Percentiles rank a stretch among this genome's conserved stretches.
Conservation (phyloP, 2,888 invertebrate species). For the Drosophila buzzatii region DNA sequence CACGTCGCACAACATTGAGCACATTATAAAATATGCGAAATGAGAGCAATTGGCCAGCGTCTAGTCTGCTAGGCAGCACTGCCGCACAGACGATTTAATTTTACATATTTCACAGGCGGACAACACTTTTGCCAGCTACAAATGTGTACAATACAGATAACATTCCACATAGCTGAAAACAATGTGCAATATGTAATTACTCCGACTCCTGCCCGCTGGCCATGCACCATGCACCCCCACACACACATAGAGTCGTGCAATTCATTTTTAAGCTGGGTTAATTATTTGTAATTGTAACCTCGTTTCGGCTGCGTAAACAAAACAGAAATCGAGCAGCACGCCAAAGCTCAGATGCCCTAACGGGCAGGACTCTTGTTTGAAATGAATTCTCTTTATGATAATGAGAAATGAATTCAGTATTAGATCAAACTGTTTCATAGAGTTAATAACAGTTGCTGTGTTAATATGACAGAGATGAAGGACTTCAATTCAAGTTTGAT, state of each 20-base stretch:
- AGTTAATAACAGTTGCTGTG: no score
- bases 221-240: neutral
- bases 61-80: no score
- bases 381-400: neutral
- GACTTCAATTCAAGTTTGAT: no score
- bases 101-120: conserved; percentile 1
- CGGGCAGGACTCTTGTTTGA: no score
- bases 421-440: no score
- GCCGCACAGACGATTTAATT: conserved; percentile 5
- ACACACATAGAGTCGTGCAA: neutral
- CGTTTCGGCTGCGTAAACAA: neutral
- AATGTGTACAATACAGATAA: conserved; percentile 19
- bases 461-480: no score
- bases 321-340: neutral
- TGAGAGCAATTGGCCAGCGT: neutral
- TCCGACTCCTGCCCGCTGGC: conserved; percentile 1
- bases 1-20: neutral
- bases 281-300: conserved; percentile 14
- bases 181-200: conserved; percentile 7
- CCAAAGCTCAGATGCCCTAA: neutral
- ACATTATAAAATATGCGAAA: neutral
- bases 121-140: neutral
- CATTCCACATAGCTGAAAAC: conserved; percentile 5
- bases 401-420: no score
- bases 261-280: conserved; percentile 15